These are phyloP conservation scores for Synanthedon formicaeformis DNA, from an alignment of 2,888 invertebrate species.

Conservation along the genomic window DNA sequence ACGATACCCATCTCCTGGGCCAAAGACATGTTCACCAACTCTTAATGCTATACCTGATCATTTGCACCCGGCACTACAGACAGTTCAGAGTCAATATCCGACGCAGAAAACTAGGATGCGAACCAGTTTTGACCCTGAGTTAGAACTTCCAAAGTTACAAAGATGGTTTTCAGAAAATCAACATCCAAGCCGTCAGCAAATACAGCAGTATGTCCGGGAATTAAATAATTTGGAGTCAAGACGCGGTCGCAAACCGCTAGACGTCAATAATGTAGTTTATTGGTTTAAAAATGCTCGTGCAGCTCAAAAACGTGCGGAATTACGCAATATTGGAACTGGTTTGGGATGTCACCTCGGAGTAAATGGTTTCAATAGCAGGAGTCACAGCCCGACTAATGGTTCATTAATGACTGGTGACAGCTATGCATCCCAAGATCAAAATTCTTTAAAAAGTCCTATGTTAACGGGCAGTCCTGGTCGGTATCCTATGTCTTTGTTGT, in stretches of 20 bases:
- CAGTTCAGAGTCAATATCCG: slow-evolving; percentile 80
- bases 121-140: slow-evolving; percentile 96
- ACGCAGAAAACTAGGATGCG: slow-evolving; percentile 94
- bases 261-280: slow-evolving; percentile 95
- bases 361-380: slow-evolving; percentile 75
- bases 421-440: slow-evolving; percentile 70
- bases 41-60: slow-evolving; percentile 62
- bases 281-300: slow-evolving; percentile 99
- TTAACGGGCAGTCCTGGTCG: slow-evolving; percentile 65
- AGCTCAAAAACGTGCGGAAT: slow-evolving; percentile 91
- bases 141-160: slow-evolving; percentile 95
- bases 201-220: slow-evolving; percentile 94
- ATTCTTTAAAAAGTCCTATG: slow-evolving; percentile 74
- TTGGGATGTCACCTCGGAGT: slow-evolving; percentile 70
- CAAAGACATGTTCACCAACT: slow-evolving; percentile 62
- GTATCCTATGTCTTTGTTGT: slow-evolving; percentile 75
- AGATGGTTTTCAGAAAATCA: slow-evolving; percentile 98
- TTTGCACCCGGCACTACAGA: slow-evolving; percentile 81
- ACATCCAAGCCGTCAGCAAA: slow-evolving; percentile 96
- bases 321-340: slow-evolving; percentile 72
- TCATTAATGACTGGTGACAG: slow-evolving; percentile 73
- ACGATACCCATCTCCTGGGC: slow-evolving; percentile 62
- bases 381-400: slow-evolving; percentile 74
- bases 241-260: slow-evolving; percentile 91
- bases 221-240: slow-evolving; percentile 93